Conservation (phyloP, 2,888 invertebrate species). For the Hypena proboscidalis region DNA sequence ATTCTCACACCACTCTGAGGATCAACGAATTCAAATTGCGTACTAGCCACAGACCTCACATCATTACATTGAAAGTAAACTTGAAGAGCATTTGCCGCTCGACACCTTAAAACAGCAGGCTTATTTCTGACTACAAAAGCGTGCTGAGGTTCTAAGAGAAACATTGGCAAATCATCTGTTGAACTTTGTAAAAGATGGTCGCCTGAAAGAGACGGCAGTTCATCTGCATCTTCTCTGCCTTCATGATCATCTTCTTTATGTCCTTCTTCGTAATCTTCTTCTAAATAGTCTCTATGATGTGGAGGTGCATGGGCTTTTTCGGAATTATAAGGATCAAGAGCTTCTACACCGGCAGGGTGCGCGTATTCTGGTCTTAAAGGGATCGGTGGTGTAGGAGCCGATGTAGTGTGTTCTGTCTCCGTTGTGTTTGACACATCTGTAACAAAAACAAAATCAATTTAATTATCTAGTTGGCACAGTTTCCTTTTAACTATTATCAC, state of each 20-base stretch:
- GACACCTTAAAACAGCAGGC: conserved; percentile 95
- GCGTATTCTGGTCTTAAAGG: conserved; percentile 79
- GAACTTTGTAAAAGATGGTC: conserved; percentile 82
- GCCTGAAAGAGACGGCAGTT: conserved; percentile 75
- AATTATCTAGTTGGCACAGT: too few relatives aligned
- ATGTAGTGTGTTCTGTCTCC: conserved; percentile 65
- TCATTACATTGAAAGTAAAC: conserved; percentile 97
- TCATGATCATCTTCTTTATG: conserved; percentile 80
- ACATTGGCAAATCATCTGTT: conserved; percentile 92
- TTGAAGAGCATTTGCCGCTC: conserved; percentile 94
- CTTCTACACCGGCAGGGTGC: conserved; percentile 79
- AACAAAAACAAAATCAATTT: conserved; percentile 52
- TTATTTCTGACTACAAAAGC: conserved; percentile 96
- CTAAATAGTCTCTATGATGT: conserved; percentile 74
- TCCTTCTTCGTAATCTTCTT: conserved; percentile 80
- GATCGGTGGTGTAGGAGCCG: conserved; percentile 66
- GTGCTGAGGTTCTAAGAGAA: conserved; percentile 94
- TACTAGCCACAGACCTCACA: conserved; percentile 87
- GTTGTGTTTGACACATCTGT: conserved; percentile 72
- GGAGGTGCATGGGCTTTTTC: conserved; percentile 71
- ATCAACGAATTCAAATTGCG: conserved; percentile 94
- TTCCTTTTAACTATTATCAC: too few relatives aligned
- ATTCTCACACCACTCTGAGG: conserved; percentile 95
- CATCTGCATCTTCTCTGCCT: conserved; percentile 79
- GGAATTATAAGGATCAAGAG: conserved; percentile 78